Base-by-base conservation (phyloP, 1,140 invertebrate genomes). In the Theocolax elegans region DNA sequence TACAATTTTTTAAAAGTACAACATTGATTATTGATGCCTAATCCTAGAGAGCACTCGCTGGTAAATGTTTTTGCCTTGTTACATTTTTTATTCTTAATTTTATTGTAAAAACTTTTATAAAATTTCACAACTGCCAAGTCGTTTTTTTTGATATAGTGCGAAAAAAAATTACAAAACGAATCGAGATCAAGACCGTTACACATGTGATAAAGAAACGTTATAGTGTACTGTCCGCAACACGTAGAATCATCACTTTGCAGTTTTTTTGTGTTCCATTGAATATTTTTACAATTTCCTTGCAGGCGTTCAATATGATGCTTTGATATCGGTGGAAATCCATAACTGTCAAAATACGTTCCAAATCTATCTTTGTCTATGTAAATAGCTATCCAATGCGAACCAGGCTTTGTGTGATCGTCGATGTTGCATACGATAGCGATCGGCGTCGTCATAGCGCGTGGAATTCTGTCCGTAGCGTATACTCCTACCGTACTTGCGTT, bases 351-450 rank as follows among this genome's bases (percentile, higher is more conserved):
- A 46, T 46, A 46, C 13, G 13, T n/a, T n/a, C 15, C 44, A 15
- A 8, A 46, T n/a, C 44, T 15, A 19, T 46, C n/a, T 15, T 15
- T n/a, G 15, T 46, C 49, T 7, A 56, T 21, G 27, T 71, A 71
- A 4, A 71, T n/a, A n/a, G 59, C 59, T 2, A 71, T 48, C 68
- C 59, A 71, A 29, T 71, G 59, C 21, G 35, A 38, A 31, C 46
- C 68, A 6, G 46, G 40, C 21, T 71, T 27, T 3, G 29, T 64
- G 23, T 71, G 68, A 44, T 71, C 60, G 29, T 71, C 59, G n/a
- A 59, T 71, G 29, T 64, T 71, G 38, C 23, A 25, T 10, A 71
- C 46, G n/a, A 71, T 40, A 4, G 68, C 68, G 19, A 25, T 27
- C 23, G 67, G 67, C 15, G 35, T 31, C 15, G 15, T 46, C 44